phyloP scores from a whole-genome alignment of 2,113 vertebrate genomes.

The Chlamydotis undulata region DNA sequence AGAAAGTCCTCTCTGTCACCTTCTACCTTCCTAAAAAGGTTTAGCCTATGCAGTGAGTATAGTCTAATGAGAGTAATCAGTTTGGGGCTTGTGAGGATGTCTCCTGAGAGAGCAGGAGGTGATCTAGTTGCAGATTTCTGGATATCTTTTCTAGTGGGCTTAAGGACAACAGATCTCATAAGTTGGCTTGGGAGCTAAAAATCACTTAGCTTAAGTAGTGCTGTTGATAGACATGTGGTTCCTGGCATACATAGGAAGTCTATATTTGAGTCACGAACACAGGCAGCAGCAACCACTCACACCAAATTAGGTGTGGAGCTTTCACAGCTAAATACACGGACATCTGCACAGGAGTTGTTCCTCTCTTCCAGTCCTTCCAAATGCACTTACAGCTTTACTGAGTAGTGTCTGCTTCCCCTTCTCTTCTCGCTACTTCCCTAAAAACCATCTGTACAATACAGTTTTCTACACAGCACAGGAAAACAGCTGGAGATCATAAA shows the following conservation, averaged over 20 bases:
- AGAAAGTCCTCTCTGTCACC: background rate
- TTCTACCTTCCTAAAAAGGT: background rate
- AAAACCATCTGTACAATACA: background rate
- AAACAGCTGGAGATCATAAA: background rate
- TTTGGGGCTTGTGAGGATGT: background rate
- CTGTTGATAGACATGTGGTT: background rate
- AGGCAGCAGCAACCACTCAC: background rate
- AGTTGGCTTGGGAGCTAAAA: constrained; percentile 30
- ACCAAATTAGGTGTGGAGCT: background rate
- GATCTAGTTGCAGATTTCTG: background rate
- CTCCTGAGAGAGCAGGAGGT: background rate
- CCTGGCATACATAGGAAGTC: background rate
- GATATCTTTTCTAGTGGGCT: background rate
- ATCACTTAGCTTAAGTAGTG: constrained; percentile 22
- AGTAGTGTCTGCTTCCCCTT: background rate
- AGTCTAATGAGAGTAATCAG: background rate
- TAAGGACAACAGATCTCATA: constrained; percentile 5
- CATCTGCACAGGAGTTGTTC: background rate
- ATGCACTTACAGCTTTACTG: background rate
- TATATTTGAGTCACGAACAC: constrained; percentile 4
- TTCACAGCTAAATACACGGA: background rate
- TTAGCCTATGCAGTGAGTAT: background rate
- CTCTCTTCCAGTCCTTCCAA: background rate
- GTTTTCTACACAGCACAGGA: background rate
- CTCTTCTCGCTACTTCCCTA: background rate